Base-by-base conservation (phyloP, 2,113 vertebrate genomes). In the Oxygymnocypris stewartii region DNA sequence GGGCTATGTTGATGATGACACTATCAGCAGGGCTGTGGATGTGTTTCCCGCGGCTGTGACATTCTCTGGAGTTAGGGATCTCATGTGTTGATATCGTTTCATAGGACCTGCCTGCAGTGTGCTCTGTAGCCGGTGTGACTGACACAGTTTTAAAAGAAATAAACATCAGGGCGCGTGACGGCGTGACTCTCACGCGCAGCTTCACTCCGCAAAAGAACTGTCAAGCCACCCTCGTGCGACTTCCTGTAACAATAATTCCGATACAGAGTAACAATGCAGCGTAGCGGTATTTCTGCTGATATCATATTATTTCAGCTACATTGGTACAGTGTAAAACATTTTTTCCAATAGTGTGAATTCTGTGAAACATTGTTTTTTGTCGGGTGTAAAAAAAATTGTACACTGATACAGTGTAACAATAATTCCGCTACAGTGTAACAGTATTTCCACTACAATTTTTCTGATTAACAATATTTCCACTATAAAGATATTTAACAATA, bases 161-260 rank as follows among this genome's bases (percentile, higher is more conserved):
- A 82, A 71, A 54, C 81, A 71, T 47, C n/a, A 9, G 13, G 14
- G 14, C 42, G n/a, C 63, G 11, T 81, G 23, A 44, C 57, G 20
- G 25, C 9, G 42, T 82, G 80, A 83, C 28, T 82, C 23, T 82
- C 63, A 71, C 63, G 16, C n/a, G 28, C 80, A n/a, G 80, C 10
- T 82, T 82, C 18, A 23, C 63, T 12, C 25, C 42, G 25, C 81
- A 16, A 54, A 71, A 54, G 28, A 83, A 35, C 65, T 37, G 79
- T 82, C 42, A 71, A 82, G 81, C 71, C 81, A 83, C 81, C 20
- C 25, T 83, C 40, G 9, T 3, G 28, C 40, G 65, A 37, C 20
- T 54, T 83, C 81, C 28, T 83, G 65, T 71, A 20, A 23, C 54
- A 82, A 65, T 47, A 63, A 12, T 67, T 82, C 59, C 6, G 9